Conservation (phyloP, 1,140 invertebrate species). For the Pseudomyrmex concolor region DNA sequence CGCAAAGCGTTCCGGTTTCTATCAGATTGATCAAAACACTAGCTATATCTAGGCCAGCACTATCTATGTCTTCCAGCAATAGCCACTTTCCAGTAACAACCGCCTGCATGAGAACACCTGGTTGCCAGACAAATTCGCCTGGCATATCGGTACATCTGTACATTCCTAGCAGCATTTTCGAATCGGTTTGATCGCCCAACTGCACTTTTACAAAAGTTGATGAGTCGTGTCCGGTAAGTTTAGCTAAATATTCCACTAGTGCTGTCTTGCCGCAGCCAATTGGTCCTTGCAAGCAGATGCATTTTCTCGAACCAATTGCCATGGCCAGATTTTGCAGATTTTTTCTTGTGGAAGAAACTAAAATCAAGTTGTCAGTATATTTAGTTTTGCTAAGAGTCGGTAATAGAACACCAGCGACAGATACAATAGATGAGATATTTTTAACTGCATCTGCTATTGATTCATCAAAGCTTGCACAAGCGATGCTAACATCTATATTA, state of each 20-base stretch:
- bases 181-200: conserved; percentile 98
- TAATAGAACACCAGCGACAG: conserved; percentile 81
- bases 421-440: conserved; percentile 74
- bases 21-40: conserved; percentile 94
- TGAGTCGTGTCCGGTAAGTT: conserved; percentile 89
- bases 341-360: conserved; percentile 88
- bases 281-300: conserved; percentile 94
- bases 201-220: conserved; percentile 93
- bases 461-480: conserved; percentile 58
- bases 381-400: conserved; percentile 68
- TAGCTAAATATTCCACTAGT: conserved; percentile 94
- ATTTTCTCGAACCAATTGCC: conserved; percentile 90
- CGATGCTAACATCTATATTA: not conserved
- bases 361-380: conserved; percentile 83
- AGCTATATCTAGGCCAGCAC: conserved; percentile 96
- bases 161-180: conserved; percentile 96
- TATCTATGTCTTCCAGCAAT: conserved; percentile 98
- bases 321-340: conserved; percentile 91
- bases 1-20: conserved; percentile 92
- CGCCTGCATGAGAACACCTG: conserved; percentile 95
- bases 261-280: conserved; percentile 98
- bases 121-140: conserved; percentile 98
- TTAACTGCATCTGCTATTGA: conserved; percentile 67
- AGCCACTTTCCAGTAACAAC: conserved; percentile 96
- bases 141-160: conserved; percentile 98